Conservation (phyloP, 1,140 invertebrate genomes). For the Apis cerana region DNA sequence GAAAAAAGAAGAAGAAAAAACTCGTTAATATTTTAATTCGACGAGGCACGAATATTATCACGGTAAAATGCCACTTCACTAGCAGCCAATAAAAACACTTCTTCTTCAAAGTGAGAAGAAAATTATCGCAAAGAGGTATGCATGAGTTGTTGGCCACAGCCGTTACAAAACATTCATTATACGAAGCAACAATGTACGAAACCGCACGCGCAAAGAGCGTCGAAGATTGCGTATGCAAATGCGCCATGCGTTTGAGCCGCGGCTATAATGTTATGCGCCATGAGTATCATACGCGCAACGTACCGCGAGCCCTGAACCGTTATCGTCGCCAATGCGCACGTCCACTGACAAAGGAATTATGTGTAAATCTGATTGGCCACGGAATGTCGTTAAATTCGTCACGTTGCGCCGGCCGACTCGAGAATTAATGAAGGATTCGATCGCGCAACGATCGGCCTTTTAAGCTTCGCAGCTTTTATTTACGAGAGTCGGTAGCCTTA, state of each 20-base stretch:
- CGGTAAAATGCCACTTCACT: too few species aligned
- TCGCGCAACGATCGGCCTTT: slow-evolving; percentile 18
- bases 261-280: not conserved
- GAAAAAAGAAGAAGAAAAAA: too few species aligned
- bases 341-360: slow-evolving; percentile 48
- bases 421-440: slow-evolving; percentile 53
- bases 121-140: not conserved
- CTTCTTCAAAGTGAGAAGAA: not conserved
- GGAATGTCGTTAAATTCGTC: slow-evolving; percentile 64
- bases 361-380: slow-evolving; percentile 60
- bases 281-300: slow-evolving; percentile 14
- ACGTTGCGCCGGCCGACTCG: slow-evolving; percentile 29
- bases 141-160: not conserved
- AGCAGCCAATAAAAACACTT: too few species aligned
- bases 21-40: too few species aligned
- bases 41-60: too few species aligned
- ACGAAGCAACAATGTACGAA: not conserved
- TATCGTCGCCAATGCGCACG: slow-evolving; percentile 47
- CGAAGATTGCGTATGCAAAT: not conserved
- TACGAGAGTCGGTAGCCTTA: slow-evolving; percentile 40
- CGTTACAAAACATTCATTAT: not conserved
- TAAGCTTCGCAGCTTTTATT: slow-evolving; percentile 40
- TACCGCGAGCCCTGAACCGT: slow-evolving; percentile 39
- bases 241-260: not conserved
- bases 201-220: not conserved